Percentiles rank a stretch among this genome's conserved stretches.
Evolutionary conservation across 2,797 vertebrate genomes (phyloP).

Genomic region (Molossus alvarezi): DNA sequence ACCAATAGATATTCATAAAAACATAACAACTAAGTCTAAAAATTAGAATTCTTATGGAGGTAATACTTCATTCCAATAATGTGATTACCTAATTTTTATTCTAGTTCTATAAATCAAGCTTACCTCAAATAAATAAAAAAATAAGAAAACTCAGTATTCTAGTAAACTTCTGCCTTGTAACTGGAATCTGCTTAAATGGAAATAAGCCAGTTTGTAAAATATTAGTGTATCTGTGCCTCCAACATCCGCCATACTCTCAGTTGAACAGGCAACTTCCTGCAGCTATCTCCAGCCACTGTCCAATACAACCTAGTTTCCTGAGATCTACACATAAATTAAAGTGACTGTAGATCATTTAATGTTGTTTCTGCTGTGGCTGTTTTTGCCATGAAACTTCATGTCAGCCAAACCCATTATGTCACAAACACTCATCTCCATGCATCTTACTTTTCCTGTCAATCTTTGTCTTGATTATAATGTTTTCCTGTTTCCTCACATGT

Average conservation of each 20-base stretch:
- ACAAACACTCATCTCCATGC: not conserved
- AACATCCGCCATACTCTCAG: not conserved
- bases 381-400: not conserved
- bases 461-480: not conserved
- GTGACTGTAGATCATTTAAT: not conserved
- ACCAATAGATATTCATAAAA: not conserved
- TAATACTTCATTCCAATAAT: not conserved
- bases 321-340: not conserved
- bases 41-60: not conserved
- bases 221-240: accelerated
- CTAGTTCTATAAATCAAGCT: not conserved
- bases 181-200: not conserved
- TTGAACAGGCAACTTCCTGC: not conserved
- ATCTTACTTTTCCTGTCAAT: not conserved
- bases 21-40: not conserved
- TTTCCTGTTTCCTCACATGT: not conserved
- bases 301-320: not conserved
- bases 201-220: not conserved
- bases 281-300: not conserved
- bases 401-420: not conserved
- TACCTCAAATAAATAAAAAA: not conserved
- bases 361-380: not conserved
- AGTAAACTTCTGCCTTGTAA: not conserved
- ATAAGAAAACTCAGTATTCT: not conserved
- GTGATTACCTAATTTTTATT: not conserved